Conservation (phyloP, 1,140 invertebrate genomes). For the Campoletis sonorensis region DNA sequence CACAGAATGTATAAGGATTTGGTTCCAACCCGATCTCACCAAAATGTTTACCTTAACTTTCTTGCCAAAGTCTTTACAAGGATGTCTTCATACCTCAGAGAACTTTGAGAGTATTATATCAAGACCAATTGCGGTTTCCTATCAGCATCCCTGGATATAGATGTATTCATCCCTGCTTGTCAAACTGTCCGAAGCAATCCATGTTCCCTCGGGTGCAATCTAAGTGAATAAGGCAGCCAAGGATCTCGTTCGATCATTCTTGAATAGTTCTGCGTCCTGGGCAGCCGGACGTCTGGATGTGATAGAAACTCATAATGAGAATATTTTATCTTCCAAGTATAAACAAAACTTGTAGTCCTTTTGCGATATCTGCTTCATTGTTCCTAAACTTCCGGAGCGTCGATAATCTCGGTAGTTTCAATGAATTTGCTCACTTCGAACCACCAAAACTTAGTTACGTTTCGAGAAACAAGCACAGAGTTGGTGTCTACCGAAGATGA, state of each 20-base stretch:
- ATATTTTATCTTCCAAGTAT: not conserved
- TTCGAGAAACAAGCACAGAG: not conserved
- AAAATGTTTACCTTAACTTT: too few species aligned
- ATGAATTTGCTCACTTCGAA: not conserved
- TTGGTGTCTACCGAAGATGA: conserved; percentile 11
- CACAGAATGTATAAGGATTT: too few species aligned
- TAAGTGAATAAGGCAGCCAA: not conserved
- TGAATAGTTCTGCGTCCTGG: conserved; percentile 16
- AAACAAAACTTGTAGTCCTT: not conserved
- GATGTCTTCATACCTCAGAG: too few species aligned
- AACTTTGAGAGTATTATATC: not conserved
- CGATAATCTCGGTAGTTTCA: conserved; percentile 9
- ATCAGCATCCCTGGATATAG: not conserved
- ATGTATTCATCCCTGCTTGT: not conserved
- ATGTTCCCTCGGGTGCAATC: not conserved
- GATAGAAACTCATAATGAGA: not conserved
- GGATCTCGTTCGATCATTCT: conserved; percentile 14
- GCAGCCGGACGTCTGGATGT: conserved; percentile 6
- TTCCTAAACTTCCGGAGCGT: conserved; percentile 3
- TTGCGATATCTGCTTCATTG: not conserved
- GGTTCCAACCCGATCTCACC: too few species aligned
- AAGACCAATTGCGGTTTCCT: not conserved
- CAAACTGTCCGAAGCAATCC: conserved; percentile 37
- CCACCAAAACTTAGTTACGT: conserved; percentile 12
- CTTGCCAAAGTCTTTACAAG: too few species aligned